phyloP scores from a whole-genome alignment of 2,113 vertebrate genomes.

The Seriola rivoliana region DNA sequence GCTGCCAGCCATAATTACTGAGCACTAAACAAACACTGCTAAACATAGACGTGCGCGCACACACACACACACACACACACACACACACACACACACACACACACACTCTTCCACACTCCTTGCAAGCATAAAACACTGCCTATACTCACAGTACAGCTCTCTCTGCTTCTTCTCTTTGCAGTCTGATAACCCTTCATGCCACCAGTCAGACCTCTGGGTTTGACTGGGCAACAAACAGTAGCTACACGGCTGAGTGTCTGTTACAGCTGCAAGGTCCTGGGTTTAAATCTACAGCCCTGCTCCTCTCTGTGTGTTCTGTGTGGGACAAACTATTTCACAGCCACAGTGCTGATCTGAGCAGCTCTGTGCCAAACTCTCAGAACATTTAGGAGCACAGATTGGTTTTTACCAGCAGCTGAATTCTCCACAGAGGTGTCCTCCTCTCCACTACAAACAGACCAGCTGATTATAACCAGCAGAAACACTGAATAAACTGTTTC shows the following conservation, averaged over 20 bases:
- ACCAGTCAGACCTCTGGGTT: not conserved
- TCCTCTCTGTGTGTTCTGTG: not conserved
- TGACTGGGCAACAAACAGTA: not conserved
- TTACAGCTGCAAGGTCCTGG: not conserved
- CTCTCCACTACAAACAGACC: too few species aligned
- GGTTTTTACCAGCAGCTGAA: too few species aligned
- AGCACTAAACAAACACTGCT: conserved; percentile 67
- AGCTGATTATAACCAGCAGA: too few species aligned
- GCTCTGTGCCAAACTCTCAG: not conserved
- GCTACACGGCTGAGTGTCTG: not conserved
- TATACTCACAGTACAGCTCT: not conserved
- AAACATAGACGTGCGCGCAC: conserved; percentile 59
- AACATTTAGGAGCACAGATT: not conserved
- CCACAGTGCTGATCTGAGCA: not conserved
- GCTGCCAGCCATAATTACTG: conserved; percentile 70
- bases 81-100: conserved; percentile 14
- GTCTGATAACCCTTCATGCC: not conserved
- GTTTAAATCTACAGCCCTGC: not conserved
- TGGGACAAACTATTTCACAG: not conserved
- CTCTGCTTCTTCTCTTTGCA: conserved; percentile 6
- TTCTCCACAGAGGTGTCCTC: too few species aligned
- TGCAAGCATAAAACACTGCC: conserved; percentile 33
- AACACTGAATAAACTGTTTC: too few species aligned
- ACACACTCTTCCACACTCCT: conserved; percentile 8
- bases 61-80: conserved; percentile 33